Conservation (phyloP, 2,113 vertebrate species). For the Paratilapia polleni region DNA sequence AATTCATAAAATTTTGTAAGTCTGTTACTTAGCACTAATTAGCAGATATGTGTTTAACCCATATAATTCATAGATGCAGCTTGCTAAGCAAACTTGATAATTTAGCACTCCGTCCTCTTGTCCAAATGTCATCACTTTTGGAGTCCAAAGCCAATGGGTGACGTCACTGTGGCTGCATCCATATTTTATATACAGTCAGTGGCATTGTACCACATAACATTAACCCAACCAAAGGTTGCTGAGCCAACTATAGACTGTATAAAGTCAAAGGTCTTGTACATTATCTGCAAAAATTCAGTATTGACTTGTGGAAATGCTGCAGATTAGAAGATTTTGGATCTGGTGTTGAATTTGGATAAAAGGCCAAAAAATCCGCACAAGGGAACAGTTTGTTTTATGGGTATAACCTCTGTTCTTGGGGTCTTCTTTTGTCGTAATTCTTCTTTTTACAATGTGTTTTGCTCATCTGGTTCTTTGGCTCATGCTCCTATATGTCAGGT, state of each 20-base stretch:
- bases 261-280: not conserved
- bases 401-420: not conserved
- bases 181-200: not conserved
- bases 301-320: not conserved
- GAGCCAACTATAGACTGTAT: no score
- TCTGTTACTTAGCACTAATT: not conserved
- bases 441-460: not conserved
- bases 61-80: no score
- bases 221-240: no score
- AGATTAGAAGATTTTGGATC: not conserved
- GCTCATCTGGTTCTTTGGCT: constrained; percentile 18
- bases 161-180: not conserved
- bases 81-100: not conserved
- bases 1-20: not conserved
- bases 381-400: constrained; percentile 39
- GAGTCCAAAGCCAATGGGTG: not conserved
- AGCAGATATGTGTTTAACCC: not conserved
- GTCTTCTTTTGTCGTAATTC: not conserved
- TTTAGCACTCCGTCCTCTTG: not conserved
- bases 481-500: constrained; percentile 33
- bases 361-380: constrained; percentile 60
- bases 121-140: not conserved
- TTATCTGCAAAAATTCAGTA: not conserved
- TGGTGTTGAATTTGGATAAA: constrained; percentile 7
- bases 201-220: not conserved